A percentile compares a stretch with the other conserved stretches of the same genome.
phyloP scores from a whole-genome alignment of 2,888 invertebrate genomes.

The Mystacides longicornis region DNA sequence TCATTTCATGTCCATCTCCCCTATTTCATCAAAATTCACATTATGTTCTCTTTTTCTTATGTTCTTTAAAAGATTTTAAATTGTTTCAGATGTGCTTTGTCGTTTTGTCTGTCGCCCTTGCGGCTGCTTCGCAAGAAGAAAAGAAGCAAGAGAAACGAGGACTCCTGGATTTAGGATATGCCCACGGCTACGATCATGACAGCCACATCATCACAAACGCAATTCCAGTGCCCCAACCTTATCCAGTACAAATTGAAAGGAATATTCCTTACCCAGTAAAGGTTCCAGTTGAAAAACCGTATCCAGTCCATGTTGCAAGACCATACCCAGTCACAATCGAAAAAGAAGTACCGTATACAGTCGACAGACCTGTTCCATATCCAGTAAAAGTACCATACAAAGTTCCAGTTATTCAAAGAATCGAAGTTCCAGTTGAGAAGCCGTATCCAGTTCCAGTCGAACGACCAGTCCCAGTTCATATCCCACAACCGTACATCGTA shows the following conservation, averaged over 20 bases:
- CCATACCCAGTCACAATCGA: constrained; percentile 20
- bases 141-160: constrained; percentile 23
- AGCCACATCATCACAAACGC: constrained; percentile 22
- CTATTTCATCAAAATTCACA: neutral
- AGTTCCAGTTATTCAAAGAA: constrained; percentile 23
- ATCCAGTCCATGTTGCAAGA: constrained; percentile 17
- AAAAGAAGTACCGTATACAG: constrained; percentile 19
- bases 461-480: constrained; percentile 17
- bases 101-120: constrained; percentile 2
- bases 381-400: constrained; percentile 23
- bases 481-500: constrained; percentile 23
- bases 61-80: no score
- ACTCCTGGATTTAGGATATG: constrained; percentile 10
- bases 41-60: neutral
- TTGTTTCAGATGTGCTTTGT: constrained; percentile 5
- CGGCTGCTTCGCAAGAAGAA: constrained; percentile 5
- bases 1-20: no score
- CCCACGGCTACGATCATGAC: neutral
- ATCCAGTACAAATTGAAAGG: constrained; percentile 42
- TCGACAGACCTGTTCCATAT: constrained; percentile 23
- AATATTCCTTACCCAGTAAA: constrained; percentile 42
- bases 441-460: constrained; percentile 25
- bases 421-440: constrained; percentile 23
- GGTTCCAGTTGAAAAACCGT: constrained; percentile 32
- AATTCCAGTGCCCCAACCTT: constrained; percentile 44